Evolutionary conservation across 1,140 invertebrate species (phyloP).

Genomic region (Metopolophium dirhodum): DNA sequence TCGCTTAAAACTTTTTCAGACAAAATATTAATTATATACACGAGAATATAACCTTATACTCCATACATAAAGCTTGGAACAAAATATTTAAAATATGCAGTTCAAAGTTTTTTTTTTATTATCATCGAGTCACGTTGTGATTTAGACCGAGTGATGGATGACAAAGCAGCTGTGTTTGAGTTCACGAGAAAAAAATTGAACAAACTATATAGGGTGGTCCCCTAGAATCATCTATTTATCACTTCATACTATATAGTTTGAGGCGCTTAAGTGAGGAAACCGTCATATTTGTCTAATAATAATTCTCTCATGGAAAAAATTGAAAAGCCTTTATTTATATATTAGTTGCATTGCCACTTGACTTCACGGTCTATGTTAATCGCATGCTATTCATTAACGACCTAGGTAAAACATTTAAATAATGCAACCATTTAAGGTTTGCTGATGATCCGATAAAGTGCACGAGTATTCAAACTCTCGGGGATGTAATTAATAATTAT

Average conservation of each 20-base stretch:
- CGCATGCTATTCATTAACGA: background rate
- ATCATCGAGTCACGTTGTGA: background rate
- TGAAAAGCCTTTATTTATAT: background rate
- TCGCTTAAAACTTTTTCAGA: background rate
- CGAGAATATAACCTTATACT: background rate
- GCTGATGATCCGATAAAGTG: background rate
- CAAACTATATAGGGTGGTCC: background rate
- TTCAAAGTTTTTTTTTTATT: background rate
- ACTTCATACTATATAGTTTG: background rate
- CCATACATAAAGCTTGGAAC: background rate
- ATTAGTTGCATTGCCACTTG: background rate
- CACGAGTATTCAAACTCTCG: background rate
- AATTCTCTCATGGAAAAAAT: background rate
- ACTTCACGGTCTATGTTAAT: background rate
- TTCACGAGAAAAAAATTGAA: background rate
- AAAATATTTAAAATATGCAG: background rate
- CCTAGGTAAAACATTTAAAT: constrained; percentile 1
- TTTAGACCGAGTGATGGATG: background rate
- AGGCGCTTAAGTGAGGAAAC: background rate
- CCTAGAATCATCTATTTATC: background rate
- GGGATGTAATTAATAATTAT: background rate
- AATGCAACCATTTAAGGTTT: background rate
- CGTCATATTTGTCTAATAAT: background rate
- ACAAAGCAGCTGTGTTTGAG: background rate
- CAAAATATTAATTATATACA: constrained; percentile 3